phyloP scores from a whole-genome alignment of 2,797 vertebrate species.

The Tokudaia tokunoshimensis region DNA sequence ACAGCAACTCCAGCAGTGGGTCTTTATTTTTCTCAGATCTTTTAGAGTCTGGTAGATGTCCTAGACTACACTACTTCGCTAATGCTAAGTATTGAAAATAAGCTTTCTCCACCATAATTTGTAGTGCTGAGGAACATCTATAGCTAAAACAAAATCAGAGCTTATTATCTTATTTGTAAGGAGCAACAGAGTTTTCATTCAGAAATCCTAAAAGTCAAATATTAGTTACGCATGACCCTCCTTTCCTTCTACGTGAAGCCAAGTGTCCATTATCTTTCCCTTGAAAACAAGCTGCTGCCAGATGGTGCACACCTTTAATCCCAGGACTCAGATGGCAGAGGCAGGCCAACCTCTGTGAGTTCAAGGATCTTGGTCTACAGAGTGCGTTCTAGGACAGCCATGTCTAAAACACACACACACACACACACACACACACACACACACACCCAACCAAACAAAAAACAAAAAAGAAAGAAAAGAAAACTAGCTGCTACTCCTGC shows the following conservation, averaged over 20 bases:
- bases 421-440: no score
- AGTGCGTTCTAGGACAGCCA: neutral
- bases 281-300: neutral
- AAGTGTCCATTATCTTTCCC: neutral
- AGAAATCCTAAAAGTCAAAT: constrained; percentile 3
- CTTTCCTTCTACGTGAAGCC: constrained; percentile 25
- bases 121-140: constrained; percentile 1
- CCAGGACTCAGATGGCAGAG: neutral
- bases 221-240: neutral
- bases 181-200: constrained; percentile 48
- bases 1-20: neutral
- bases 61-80: neutral
- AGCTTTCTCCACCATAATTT: neutral
- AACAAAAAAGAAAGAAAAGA: neutral
- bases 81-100: constrained; percentile 36
- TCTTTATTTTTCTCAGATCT: constrained; percentile 48
- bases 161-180: constrained; percentile 24
- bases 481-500: neutral
- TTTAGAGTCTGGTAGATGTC: neutral
- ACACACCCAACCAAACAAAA: neutral
- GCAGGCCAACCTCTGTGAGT: neutral
- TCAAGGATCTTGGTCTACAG: neutral
- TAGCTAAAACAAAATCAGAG: neutral
- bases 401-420: neutral
- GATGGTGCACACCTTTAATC: neutral